These are phyloP conservation scores for Engystomops pustulosus DNA, from an alignment of 2,113 vertebrate genomes.

Conservation along the genomic window DNA sequence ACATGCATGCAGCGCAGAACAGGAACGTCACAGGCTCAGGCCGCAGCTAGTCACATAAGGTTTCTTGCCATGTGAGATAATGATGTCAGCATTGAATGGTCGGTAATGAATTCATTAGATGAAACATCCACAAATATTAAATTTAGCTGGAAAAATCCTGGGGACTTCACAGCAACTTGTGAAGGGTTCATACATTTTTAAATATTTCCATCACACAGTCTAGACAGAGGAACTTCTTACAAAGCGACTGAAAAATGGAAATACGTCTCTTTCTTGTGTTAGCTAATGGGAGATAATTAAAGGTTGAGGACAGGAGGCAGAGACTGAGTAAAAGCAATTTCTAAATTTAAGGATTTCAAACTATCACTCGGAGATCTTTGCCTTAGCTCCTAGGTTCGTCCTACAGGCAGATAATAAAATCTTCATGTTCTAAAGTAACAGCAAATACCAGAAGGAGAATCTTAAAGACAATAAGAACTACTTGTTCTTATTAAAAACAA, in stretches of 20 bases:
- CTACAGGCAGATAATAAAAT: background rate
- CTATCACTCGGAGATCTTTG: background rate
- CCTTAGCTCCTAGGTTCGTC: background rate
- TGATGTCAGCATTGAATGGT: slow-evolving; percentile 5
- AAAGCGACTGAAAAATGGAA: slow-evolving; percentile 6
- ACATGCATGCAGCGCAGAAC: slow-evolving; percentile 19
- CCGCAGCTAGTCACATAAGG: background rate
- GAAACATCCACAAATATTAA: slow-evolving; percentile 40
- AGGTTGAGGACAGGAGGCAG: background rate
- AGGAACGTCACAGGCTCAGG: slow-evolving; percentile 2
- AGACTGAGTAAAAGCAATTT: background rate
- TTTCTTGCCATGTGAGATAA: background rate
- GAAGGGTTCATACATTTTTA: slow-evolving; percentile 37
- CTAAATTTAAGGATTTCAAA: background rate
- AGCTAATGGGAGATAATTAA: slow-evolving; percentile 33
- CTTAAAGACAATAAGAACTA: too few relatives aligned
- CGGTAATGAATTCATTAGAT: slow-evolving; percentile 15
- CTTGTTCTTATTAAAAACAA: too few relatives aligned
- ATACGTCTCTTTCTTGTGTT: slow-evolving; percentile 17
- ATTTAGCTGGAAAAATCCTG: background rate
- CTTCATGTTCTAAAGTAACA: background rate
- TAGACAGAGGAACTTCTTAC: slow-evolving; percentile 37
- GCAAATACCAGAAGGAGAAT: too few relatives aligned
- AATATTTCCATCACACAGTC: slow-evolving; percentile 24
- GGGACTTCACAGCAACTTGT: slow-evolving; percentile 9